phyloP scores from a whole-genome alignment of 1,140 invertebrate species.

The Drosophila lowei region DNA sequence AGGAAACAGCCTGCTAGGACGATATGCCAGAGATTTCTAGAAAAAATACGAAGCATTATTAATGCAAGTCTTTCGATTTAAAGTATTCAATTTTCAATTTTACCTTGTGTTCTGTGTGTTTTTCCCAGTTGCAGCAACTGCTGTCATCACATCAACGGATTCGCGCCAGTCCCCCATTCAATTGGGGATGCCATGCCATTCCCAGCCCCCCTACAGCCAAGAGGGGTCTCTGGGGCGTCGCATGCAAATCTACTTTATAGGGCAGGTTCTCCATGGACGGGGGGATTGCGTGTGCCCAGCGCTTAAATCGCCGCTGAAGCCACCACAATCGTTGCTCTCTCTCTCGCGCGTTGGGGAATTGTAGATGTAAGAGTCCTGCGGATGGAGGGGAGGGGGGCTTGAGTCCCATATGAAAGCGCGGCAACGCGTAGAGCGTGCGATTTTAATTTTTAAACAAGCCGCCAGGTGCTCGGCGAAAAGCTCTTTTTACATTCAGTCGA shows the following conservation, averaged over 20 bases:
- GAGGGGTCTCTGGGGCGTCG: constrained; percentile 52
- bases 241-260: constrained; percentile 69
- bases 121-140: background rate
- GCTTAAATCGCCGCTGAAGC: constrained; percentile 55
- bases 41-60: no score
- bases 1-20: no score
- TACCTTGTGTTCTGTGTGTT: no score
- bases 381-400: background rate
- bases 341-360: constrained; percentile 21
- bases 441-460: constrained; percentile 70
- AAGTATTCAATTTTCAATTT: no score
- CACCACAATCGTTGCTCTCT: constrained; percentile 18
- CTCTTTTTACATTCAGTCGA: constrained; percentile 37
- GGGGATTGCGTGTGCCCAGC: constrained; percentile 51
- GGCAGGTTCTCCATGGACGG: constrained; percentile 6
- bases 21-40: no score
- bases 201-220: constrained; percentile 1
- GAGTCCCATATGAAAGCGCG: background rate
- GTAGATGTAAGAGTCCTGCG: background rate
- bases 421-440: constrained; percentile 32
- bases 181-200: background rate
- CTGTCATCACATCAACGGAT: constrained; percentile 25
- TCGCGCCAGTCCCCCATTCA: constrained; percentile 26
- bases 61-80: no score
- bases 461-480: constrained; percentile 3